These are phyloP conservation scores for Enchytraeus crypticus DNA, from an alignment of 2,888 invertebrate genomes.

Conservation along the genomic window DNA sequence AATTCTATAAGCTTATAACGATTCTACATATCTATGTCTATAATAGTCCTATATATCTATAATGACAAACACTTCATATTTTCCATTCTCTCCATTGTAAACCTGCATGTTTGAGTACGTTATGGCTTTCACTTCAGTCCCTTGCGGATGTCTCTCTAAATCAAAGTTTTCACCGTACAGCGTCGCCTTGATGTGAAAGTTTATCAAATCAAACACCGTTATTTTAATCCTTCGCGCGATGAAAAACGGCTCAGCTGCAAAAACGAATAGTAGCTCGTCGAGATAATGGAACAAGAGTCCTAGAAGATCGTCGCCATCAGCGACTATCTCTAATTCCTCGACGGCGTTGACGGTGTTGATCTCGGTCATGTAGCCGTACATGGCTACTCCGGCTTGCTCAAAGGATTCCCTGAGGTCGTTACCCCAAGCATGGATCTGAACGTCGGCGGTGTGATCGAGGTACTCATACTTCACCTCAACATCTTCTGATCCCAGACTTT, in stretches of 20 bases:
- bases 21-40: too few relatives aligned
- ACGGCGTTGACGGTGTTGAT: conserved; percentile 61
- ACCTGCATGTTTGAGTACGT: conserved; percentile 99
- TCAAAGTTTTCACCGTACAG: too few relatives aligned
- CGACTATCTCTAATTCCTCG: conserved; percentile 67
- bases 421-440: too few relatives aligned
- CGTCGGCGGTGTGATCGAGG: too few relatives aligned
- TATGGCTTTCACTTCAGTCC: conserved; percentile 96
- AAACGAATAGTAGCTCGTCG: conserved; percentile 84
- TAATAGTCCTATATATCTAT: conserved; percentile 71
- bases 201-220: too few relatives aligned
- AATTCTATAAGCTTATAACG: too few relatives aligned
- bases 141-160: too few relatives aligned
- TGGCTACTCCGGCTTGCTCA: conserved; percentile 66
- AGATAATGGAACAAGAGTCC: conserved; percentile 82
- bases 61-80: conserved; percentile 86
- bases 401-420: too few relatives aligned
- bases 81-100: conserved; percentile 51
- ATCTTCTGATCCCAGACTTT: too few relatives aligned
- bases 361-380: conserved; percentile 94
- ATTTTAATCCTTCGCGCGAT: conserved; percentile 60
- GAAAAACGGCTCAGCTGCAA: conserved; percentile 81
- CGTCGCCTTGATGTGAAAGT: too few relatives aligned
- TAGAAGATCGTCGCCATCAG: conserved; percentile 77
- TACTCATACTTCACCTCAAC: too few relatives aligned